A percentile compares a stretch with the other conserved stretches of the same genome.
These are phyloP conservation scores for cat (Felis catus) DNA, from an alignment of 2,113 vertebrate genomes.

Conservation along the genomic window DNA sequence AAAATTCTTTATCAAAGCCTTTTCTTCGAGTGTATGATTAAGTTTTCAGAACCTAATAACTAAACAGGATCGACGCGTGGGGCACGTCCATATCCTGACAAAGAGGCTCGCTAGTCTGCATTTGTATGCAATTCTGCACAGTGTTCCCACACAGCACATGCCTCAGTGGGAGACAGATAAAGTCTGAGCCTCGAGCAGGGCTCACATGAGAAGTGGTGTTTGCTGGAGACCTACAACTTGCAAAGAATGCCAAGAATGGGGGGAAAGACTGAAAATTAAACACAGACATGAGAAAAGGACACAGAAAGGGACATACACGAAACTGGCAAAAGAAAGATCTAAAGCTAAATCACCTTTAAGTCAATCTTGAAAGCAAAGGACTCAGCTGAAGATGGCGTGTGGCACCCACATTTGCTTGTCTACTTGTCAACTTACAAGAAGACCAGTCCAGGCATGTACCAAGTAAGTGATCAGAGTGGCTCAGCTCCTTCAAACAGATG, in stretches of 20 bases:
- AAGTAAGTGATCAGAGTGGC: neutral
- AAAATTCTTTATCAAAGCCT: slow-evolving; percentile 79
- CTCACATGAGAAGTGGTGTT: neutral
- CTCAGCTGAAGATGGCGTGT: neutral
- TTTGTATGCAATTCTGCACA: slow-evolving; percentile 49
- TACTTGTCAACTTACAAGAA: neutral
- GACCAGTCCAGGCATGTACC: neutral
- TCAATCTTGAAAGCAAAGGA: neutral
- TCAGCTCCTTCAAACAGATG: neutral
- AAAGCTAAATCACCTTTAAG: neutral
- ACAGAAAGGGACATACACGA: neutral
- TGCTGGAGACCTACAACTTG: neutral
- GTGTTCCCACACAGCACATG: neutral
- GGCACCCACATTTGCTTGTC: neutral
- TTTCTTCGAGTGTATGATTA: slow-evolving; percentile 74
- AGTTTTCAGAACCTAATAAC: slow-evolving; percentile 82
- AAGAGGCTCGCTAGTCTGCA: slow-evolving; percentile 61
- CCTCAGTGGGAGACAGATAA: slow-evolving; percentile 39
- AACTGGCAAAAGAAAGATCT: neutral
- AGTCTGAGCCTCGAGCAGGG: neutral
- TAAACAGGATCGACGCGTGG: slow-evolving; percentile 71
- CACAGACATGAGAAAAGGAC: neutral
- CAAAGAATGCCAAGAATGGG: neutral
- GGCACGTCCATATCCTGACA: slow-evolving; percentile 68
- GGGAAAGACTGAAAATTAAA: neutral